Conservation (phyloP, 2,113 vertebrate species). For the Gobiocypris rarus region DNA sequence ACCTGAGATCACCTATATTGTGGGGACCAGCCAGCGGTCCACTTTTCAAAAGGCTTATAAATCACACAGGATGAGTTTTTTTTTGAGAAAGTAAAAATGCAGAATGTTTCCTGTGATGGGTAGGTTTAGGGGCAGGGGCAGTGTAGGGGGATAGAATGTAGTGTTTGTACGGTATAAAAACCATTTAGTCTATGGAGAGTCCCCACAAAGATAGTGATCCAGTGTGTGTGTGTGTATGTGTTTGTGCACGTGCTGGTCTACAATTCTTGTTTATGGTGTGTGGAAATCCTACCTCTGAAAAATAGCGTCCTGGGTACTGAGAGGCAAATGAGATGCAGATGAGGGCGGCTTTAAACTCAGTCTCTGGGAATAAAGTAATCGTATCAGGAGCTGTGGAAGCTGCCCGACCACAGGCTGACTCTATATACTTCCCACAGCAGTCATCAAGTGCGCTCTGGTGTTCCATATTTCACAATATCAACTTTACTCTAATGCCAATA, state of each 20-base stretch:
- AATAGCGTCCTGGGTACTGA: constrained; percentile 7
- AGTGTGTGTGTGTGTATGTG: too few species aligned
- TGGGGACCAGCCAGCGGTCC: too few species aligned
- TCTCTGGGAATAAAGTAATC: constrained; percentile 11
- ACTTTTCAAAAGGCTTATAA: too few species aligned
- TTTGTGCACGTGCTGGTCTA: constrained; percentile 28
- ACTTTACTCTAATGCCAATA: constrained; percentile 59
- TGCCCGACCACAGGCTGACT: not conserved
- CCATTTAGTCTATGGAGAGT: too few species aligned
- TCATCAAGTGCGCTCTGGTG: constrained; percentile 39
- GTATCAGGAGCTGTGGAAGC: not conserved
- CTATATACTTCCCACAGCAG: constrained; percentile 20
- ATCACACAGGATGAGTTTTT: too few species aligned
- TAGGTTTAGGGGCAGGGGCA: too few species aligned
- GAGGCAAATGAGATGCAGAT: constrained; percentile 45
- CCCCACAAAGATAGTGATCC: too few species aligned
- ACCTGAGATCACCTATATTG: too few species aligned
- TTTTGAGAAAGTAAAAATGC: too few species aligned
- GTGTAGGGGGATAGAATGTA: too few species aligned
- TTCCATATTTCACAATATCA: constrained; percentile 56
- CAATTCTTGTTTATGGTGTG: constrained; percentile 54
- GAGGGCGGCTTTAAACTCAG: constrained; percentile 6
- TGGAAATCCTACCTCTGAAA: constrained; percentile 49
- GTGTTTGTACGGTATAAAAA: too few species aligned
- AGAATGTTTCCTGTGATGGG: too few species aligned